Evolutionary conservation across 2,797 vertebrate species (phyloP).

Genomic region (Pipistrellus kuhlii): DNA sequence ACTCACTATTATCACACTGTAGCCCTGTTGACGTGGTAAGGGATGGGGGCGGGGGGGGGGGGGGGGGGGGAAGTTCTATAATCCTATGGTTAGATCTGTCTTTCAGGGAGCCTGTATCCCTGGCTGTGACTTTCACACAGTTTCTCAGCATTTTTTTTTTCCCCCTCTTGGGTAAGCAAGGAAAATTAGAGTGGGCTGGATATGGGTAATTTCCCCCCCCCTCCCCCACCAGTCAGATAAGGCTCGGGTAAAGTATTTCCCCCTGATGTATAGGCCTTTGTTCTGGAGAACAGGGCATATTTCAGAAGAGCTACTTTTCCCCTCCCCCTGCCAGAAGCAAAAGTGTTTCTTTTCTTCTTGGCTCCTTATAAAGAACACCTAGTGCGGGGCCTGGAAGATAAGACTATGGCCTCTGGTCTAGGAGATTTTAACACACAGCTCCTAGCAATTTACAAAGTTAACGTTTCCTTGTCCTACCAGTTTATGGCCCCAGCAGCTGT

Average conservation of each 20-base stretch:
- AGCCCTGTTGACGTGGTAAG: not conserved
- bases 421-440: not conserved
- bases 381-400: not conserved
- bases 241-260: not conserved
- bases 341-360: not conserved
- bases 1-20: not conserved
- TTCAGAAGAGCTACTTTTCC: constrained; percentile 13
- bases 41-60: no score
- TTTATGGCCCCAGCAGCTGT: not conserved
- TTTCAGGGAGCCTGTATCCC: not conserved
- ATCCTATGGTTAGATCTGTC: not conserved
- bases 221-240: not conserved
- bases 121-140: not conserved
- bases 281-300: not conserved
- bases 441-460: not conserved
- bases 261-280: not conserved
- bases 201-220: not conserved
- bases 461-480: not conserved
- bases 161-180: not conserved
- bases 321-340: not conserved
- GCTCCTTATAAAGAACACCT: not conserved
- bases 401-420: not conserved
- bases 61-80: not conserved
- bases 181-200: not conserved
- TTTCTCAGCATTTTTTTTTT: not conserved